Evolutionary conservation across 2,113 vertebrate species (phyloP).

Genomic region (Amia ocellicauda): DNA sequence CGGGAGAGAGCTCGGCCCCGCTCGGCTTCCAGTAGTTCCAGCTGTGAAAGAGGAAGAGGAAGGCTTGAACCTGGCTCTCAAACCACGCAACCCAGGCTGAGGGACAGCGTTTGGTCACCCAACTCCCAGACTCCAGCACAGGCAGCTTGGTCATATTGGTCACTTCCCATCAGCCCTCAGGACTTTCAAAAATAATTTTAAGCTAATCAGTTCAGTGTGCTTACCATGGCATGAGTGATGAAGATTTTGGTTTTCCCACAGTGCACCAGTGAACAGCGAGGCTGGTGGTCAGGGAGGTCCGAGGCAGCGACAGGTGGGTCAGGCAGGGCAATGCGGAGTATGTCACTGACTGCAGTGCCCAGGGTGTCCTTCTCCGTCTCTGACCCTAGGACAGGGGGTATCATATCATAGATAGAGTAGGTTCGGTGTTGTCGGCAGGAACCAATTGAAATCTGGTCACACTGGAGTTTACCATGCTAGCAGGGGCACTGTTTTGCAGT

Average conservation of each 20-base stretch:
- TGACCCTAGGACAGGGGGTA: slow-evolving; percentile 42
- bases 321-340: slow-evolving; percentile 57
- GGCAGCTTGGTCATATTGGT: too few species aligned
- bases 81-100: too few species aligned
- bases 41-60: slow-evolving; percentile 49
- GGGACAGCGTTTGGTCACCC: too few species aligned
- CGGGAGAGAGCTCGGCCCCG: slow-evolving; percentile 65
- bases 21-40: slow-evolving; percentile 76
- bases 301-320: slow-evolving; percentile 17
- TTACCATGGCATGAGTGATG: slow-evolving; percentile 77
- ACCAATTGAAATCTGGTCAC: too few species aligned
- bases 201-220: slow-evolving; percentile 21
- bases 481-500: too few species aligned
- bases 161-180: too few species aligned
- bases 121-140: too few species aligned
- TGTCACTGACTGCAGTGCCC: slow-evolving; percentile 46
- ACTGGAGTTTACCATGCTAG: too few species aligned
- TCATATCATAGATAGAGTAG: too few species aligned
- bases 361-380: slow-evolving; percentile 14
- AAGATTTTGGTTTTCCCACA: slow-evolving; percentile 92
- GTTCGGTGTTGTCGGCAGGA: too few species aligned
- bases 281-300: slow-evolving; percentile 24
- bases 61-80: background rate
- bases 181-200: background rate
- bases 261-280: slow-evolving; percentile 52